phyloP scores from a whole-genome alignment of 2,797 vertebrate genomes.

The Semotilus atromaculatus region DNA sequence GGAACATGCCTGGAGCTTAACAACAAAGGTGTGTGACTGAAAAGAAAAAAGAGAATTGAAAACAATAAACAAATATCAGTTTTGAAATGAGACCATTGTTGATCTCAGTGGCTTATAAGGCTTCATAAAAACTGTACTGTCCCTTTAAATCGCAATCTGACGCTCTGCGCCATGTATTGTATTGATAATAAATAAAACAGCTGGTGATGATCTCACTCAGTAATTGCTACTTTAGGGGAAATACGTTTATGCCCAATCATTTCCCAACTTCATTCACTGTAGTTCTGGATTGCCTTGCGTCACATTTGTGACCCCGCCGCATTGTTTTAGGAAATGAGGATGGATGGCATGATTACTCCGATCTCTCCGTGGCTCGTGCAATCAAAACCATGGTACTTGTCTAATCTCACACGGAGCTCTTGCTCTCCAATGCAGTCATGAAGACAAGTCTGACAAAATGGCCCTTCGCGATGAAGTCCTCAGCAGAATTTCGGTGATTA shows the following conservation, averaged over 20 bases:
- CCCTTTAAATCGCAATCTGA: constrained; percentile 37
- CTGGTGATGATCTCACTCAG: constrained; percentile 21
- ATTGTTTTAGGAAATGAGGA: constrained; percentile 51
- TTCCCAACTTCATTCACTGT: constrained; percentile 27
- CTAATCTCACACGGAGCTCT: constrained; percentile 71
- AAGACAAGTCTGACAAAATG: constrained; percentile 60
- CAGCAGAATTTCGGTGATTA: constrained; percentile 65
- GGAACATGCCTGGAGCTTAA: constrained; percentile 3
- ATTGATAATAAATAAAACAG: constrained; percentile 61
- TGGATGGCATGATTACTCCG: constrained; percentile 67
- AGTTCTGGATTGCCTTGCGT: constrained; percentile 34
- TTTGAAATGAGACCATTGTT: constrained; percentile 19
- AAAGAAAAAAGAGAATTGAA: constrained; percentile 11
- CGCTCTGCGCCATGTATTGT: constrained; percentile 29
- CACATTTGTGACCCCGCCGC: constrained; percentile 27
- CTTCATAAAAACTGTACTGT: not conserved
- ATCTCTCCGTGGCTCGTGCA: constrained; percentile 72
- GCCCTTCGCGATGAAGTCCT: constrained; percentile 64
- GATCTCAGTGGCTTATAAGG: not conserved
- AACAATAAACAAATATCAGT: constrained; percentile 1
- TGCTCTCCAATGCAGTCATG: constrained; percentile 37
- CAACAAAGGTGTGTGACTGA: not conserved
- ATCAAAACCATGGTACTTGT: constrained; percentile 73
- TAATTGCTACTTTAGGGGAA: constrained; percentile 24
- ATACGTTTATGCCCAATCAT: constrained; percentile 39